Base-by-base conservation (phyloP, 53 echinoderm and acorn worm genomes). In the Glandiceps talaboti region DNA sequence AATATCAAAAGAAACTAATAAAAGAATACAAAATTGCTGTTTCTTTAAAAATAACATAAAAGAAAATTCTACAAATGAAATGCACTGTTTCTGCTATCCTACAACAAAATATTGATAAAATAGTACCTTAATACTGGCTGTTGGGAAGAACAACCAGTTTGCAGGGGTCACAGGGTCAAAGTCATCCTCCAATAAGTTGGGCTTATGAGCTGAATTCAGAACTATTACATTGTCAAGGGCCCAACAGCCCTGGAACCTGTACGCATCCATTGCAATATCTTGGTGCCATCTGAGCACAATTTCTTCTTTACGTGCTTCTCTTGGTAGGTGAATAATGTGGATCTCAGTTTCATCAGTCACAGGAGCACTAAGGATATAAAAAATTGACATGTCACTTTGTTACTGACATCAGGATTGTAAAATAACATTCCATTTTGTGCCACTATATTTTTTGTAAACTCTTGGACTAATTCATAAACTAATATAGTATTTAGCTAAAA, bases 141-240 rank as follows among this genome's bases (percentile, higher is more conserved):
- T 90, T 0, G 95, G 94, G 74, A 95, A 90, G 82, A 92, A 95
- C 31, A 92, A 83, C 95, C 95, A 95, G 31, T 90, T 90, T 73
- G 83, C 85, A 30, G 92, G 92, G 29, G 84, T 74, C 1, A 95
- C 82, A 0, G 92, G 90, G 30, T 92, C 92, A 92, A 95, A 95
- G 73, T 90, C 79, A 30, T 92, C 95, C 29, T 90, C 83, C 31
- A 95, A 78, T 28, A 33, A 76, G 1, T 80, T 73, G 1, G 92
- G 95, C 30, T 84, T 76, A 77, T 95, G 85, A 14, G 92, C 92
- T 33, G 86, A 76, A 79, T 90, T 95, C 64, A 90, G 85, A 30
- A 95, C 84, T 1, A 95, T 79, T 14, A 92, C 85, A 33, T 95
- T 95, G 32, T 95, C 95, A 32, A 95, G 45, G 0, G 95, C 95